Conservation (phyloP, 2,797 vertebrate genomes). For the Iguana delicatissima region DNA sequence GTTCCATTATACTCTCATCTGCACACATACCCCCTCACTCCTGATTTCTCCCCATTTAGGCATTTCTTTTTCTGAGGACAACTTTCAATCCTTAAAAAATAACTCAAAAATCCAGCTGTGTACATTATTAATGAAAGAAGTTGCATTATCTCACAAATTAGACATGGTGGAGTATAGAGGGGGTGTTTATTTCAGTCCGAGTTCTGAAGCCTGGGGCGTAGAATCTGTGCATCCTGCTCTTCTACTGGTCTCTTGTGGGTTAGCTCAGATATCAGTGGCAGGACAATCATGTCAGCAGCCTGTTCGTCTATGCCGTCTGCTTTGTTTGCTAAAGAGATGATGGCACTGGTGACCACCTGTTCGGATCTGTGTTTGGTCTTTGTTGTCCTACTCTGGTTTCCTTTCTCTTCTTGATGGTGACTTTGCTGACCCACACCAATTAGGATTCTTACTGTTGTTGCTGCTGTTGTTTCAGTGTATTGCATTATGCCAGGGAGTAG, state of each 20-base stretch:
- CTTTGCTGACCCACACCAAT: conserved; percentile 57
- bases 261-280: conserved; percentile 47
- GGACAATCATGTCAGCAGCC: conserved; percentile 48
- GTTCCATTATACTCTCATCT: conserved; percentile 7
- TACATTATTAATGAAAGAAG: conserved; percentile 41
- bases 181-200: conserved; percentile 38
- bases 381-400: conserved; percentile 32
- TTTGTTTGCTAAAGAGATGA: conserved; percentile 68
- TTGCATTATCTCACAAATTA: conserved; percentile 40
- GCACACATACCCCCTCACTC: background rate
- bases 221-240: conserved; percentile 29
- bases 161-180: conserved; percentile 24
- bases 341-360: conserved; percentile 63
- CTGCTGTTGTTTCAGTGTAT: conserved; percentile 34
- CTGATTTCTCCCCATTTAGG: background rate
- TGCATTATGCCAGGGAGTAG: conserved; percentile 92
- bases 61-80: conserved; percentile 42
- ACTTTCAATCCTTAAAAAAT: conserved; percentile 10
- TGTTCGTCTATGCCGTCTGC: conserved; percentile 43
- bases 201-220: conserved; percentile 41
- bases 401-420: conserved; percentile 51
- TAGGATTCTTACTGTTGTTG: conserved; percentile 44
- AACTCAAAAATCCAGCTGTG: background rate
- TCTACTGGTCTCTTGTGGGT: conserved; percentile 50
- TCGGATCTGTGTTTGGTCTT: background rate